These are phyloP conservation scores for Armadillidium nasatum DNA, from an alignment of 1,140 invertebrate genomes.

Conservation along the genomic window DNA sequence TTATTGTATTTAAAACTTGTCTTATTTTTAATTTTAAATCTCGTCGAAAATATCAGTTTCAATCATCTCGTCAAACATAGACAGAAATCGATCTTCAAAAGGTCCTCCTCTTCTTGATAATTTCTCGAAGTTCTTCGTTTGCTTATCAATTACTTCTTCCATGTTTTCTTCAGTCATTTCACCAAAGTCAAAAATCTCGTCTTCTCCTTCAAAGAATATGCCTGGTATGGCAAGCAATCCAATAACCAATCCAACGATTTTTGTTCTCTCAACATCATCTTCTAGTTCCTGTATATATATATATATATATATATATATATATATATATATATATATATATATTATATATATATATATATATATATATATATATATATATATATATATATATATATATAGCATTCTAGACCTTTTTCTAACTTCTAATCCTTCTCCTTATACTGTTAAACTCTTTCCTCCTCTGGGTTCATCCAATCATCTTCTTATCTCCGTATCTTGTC, in stretches of 20 bases:
- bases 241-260: not conserved
- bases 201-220: not conserved
- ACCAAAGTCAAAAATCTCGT: not conserved
- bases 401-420: too few species aligned
- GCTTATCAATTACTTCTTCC: not conserved
- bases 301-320: not conserved
- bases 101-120: not conserved
- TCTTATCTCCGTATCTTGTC: too few species aligned
- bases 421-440: too few species aligned
- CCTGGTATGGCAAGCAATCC: not conserved
- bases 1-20: too few species aligned
- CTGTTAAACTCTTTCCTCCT: too few species aligned
- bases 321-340: not conserved
- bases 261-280: not conserved
- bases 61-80: not conserved
- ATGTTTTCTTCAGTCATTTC: not conserved
- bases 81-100: not conserved
- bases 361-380: slow-evolving; percentile 7
- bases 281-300: not conserved
- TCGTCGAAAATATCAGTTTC: not conserved
- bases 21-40: too few species aligned
- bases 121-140: not conserved
- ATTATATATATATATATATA: slow-evolving; percentile 5
- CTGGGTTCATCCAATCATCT: too few species aligned
- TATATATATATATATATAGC: too few species aligned